Conservation (phyloP, 2,888 invertebrate genomes). For the Ochlodes sylvanus region DNA sequence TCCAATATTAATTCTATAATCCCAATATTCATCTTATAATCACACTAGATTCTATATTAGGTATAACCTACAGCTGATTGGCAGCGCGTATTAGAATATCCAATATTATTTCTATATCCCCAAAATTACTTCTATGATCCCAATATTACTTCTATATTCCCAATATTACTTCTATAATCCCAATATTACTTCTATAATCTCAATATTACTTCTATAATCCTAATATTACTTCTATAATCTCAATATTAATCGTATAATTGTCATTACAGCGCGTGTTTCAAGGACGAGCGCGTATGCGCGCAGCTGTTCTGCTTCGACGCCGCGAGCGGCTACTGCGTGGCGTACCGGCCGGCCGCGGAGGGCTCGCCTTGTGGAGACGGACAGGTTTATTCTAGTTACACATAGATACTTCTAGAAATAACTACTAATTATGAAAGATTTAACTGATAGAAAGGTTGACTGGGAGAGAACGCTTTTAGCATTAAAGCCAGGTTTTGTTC, state of each 20-base stretch:
- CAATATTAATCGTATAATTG: slow-evolving; percentile 5
- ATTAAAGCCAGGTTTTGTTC: no score
- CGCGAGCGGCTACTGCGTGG: slow-evolving; percentile 97
- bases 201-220: neutral
- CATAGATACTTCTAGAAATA: neutral
- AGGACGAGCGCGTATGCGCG: slow-evolving; percentile 97
- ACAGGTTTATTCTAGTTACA: slow-evolving; percentile 85
- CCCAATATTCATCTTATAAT: no score
- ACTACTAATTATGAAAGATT: no score
- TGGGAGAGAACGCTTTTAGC: no score
- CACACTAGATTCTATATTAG: no score
- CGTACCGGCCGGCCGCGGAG: slow-evolving; percentile 97
- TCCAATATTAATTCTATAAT: no score
- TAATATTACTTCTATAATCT: neutral
- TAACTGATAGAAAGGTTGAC: no score
- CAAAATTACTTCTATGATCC: no score
- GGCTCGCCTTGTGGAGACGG: slow-evolving; percentile 97
- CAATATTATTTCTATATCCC: no score
- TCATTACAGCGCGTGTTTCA: slow-evolving; percentile 88
- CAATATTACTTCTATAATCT: neutral
- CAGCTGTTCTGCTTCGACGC: slow-evolving; percentile 98
- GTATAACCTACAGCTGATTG: no score
- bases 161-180: neutral
- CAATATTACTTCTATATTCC: no score
- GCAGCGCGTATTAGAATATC: no score